phyloP scores from a whole-genome alignment of 2,113 vertebrate species.

The Gymnobelideus leadbeateri region DNA sequence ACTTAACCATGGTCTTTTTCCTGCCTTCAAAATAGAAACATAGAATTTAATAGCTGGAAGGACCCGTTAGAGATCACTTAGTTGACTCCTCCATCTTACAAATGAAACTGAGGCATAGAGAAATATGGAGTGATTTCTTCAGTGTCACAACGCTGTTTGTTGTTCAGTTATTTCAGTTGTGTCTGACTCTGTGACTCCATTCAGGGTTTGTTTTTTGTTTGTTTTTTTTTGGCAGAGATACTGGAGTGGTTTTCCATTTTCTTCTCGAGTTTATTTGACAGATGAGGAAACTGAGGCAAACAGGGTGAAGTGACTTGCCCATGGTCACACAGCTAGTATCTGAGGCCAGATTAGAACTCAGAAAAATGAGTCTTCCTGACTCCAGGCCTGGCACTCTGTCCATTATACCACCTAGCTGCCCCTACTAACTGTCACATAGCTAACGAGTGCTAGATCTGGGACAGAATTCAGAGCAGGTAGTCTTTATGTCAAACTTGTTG shows the following conservation, averaged over 20 bases:
- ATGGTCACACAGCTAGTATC: neutral
- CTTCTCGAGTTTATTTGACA: no score
- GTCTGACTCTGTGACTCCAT: no score
- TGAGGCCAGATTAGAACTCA: neutral
- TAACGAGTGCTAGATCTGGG: neutral
- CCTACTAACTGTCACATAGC: neutral
- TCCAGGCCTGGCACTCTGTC: no score
- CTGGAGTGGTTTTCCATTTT: no score
- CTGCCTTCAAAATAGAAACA: neutral
- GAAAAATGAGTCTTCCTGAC: neutral
- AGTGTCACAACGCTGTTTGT: neutral
- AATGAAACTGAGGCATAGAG: neutral
- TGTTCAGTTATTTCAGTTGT: neutral
- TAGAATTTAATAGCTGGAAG: conserved; percentile 26
- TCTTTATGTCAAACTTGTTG: neutral
- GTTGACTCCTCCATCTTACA: neutral
- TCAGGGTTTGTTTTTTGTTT: no score
- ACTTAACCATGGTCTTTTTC: neutral
- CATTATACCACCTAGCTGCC: no score
- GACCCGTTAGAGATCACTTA: neutral
- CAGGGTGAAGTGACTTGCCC: neutral
- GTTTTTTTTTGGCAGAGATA: no score
- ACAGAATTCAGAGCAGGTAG: neutral
- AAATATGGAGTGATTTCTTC: neutral
- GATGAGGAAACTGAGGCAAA: neutral